Evolutionary conservation across 2,113 vertebrate genomes (phyloP).

Genomic region (Gyps fulvus): DNA sequence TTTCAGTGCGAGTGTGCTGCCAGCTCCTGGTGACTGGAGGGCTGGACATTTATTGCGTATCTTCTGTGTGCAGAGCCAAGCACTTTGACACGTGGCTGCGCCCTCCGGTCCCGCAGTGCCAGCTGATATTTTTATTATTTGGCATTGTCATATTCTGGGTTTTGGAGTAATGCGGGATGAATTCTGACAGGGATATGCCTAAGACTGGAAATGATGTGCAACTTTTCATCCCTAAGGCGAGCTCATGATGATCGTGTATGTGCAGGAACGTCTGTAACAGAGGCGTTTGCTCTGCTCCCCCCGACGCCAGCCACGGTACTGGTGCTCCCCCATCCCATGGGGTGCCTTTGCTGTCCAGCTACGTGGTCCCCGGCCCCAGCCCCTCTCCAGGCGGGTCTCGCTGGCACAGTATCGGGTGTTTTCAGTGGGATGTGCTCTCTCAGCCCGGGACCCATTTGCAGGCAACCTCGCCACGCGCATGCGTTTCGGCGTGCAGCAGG

Average conservation of each 20-base stretch:
- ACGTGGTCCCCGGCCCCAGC: too few relatives aligned
- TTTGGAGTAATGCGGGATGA: background rate
- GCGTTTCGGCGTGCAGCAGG: background rate
- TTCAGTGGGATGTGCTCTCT: background rate
- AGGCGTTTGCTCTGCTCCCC: background rate
- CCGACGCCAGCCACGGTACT: rapidly evolving
- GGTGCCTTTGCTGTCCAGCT: too few relatives aligned
- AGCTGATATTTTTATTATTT: background rate
- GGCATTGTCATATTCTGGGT: background rate
- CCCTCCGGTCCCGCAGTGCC: rapidly evolving
- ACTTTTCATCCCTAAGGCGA: background rate
- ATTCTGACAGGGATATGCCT: background rate
- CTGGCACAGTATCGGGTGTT: rapidly evolving
- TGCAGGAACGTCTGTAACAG: rapidly evolving
- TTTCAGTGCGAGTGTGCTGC: background rate
- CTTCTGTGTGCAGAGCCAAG: background rate
- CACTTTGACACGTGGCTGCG: background rate
- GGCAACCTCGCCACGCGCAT: rapidly evolving
- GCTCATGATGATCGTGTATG: background rate
- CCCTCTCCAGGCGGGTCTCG: rapidly evolving
- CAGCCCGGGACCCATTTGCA: background rate
- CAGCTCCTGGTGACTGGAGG: background rate
- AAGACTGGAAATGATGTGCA: background rate
- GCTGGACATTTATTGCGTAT: rapidly evolving
- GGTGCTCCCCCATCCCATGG: background rate